Base-by-base conservation (phyloP, 1,140 invertebrate genomes). In the Zaprionus africanus region DNA sequence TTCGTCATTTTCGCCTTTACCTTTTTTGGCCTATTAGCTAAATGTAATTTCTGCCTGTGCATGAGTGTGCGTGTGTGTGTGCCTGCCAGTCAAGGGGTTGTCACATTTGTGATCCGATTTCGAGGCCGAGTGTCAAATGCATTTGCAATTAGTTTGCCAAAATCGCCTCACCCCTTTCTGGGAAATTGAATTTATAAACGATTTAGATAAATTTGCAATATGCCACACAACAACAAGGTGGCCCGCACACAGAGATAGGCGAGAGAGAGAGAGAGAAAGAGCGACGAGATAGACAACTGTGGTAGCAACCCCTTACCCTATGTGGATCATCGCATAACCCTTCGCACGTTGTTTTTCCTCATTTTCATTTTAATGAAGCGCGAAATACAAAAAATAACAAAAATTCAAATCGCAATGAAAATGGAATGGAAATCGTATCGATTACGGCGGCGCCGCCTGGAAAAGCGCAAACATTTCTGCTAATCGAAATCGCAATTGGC, bases 281-380 rank as follows among this genome's bases (percentile, higher is more conserved):
- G 0, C 6, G 38, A 6, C 1, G 13, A n/a, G 5, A n/a, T 2
- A n/a, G 38, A n/a, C 38, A 17, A 7, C 41, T 17, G 41, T 6
- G 7, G 2, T 0, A 46, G 11, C n/a, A 41, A 36, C 15, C 34
- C 31, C 11, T 34, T 64, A 66, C 64, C 78, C 71, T 75, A 56
- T 61, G 43, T 17, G 26, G 12, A 53, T 22, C 6, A 43, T 36
- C 26, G 7, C 59, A 64, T 66, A 24, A 64, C 63, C 59, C 61
- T 56, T 43, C 54, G 56, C 72, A 38, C 60, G 43, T 56, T 79
- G 85, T 81, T 88, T 86, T 81, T 81, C 71, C 79, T 87, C 78
- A 87, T 87, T 84, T 84, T 71, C 64, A 88, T 84, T 88, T 82
- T 87, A 87, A 87, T 87, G 81, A 87, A 84, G 84, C 84, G 84